Evolutionary conservation across 2,888 invertebrate genomes (phyloP).

Genomic region (Luperina testacea): DNA sequence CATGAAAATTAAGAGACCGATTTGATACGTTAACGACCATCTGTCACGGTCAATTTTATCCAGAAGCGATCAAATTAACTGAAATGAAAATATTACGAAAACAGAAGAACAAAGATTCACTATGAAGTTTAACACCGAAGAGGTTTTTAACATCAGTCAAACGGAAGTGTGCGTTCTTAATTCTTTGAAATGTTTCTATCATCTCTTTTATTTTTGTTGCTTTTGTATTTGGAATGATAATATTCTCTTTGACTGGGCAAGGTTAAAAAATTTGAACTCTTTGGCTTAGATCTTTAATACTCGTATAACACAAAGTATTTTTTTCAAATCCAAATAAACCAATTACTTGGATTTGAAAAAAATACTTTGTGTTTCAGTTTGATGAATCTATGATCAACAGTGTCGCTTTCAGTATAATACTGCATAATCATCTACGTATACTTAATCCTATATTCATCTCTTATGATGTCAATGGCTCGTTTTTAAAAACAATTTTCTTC

Average conservation of each 20-base stretch:
- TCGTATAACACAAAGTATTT: too few species aligned
- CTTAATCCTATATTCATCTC: not conserved
- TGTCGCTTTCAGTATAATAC: not conserved
- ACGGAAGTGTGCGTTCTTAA: conserved; percentile 56
- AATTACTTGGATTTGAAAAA: not conserved
- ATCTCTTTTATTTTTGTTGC: conserved; percentile 7
- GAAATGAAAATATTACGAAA: conserved; percentile 27
- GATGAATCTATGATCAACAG: not conserved
- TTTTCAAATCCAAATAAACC: too few species aligned
- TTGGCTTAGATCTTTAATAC: not conserved
- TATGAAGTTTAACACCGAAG: conserved; percentile 46
- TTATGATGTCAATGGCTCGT: not conserved
- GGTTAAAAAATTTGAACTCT: not conserved
- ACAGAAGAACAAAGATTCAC: conserved; percentile 32
- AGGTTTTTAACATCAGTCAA: conserved; percentile 31
- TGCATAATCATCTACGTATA: not conserved
- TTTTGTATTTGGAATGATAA: conserved; percentile 30
- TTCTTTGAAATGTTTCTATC: conserved; percentile 32
- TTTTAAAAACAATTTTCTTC: conserved; percentile 33
- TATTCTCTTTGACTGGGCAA: conserved; percentile 19
- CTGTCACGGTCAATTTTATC: conserved; percentile 30
- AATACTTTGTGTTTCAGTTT: not conserved
- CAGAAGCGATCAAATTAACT: conserved; percentile 32
- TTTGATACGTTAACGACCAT: not conserved
- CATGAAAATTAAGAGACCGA: conserved; percentile 33